Evolutionary conservation across 2,113 vertebrate genomes (phyloP).

Genomic region (Eublepharis macularius): DNA sequence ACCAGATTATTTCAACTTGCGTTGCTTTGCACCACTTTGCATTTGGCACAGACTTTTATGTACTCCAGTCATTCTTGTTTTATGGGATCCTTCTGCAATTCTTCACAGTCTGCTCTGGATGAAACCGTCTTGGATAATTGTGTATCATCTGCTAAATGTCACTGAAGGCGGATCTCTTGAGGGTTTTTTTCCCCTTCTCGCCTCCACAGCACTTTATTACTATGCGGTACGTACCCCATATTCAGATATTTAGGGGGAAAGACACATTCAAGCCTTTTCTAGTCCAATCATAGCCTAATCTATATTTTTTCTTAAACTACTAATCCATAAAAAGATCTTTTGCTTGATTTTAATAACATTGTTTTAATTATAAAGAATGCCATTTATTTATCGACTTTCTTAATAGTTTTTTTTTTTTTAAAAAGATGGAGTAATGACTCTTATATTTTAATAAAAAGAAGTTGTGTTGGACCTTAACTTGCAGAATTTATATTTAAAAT

Average conservation of each 20-base stretch:
- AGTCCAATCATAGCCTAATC: background rate
- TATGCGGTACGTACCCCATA: background rate
- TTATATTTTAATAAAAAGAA: background rate
- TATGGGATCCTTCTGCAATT: conserved; percentile 27
- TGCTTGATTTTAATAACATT: background rate
- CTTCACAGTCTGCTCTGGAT: conserved; percentile 19
- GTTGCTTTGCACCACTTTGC: conserved; percentile 1
- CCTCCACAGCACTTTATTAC: background rate
- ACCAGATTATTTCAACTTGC: conserved; percentile 10
- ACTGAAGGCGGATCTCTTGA: background rate
- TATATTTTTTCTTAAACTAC: background rate
- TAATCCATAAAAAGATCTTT: background rate
- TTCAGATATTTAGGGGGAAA: background rate
- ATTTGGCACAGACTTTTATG: conserved; percentile 16
- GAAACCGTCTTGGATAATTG: conserved; percentile 22
- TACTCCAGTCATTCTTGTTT: conserved; percentile 10
- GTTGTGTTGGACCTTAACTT: too few relatives aligned
- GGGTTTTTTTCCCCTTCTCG: background rate
- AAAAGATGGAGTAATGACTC: background rate
- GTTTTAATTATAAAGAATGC: background rate
- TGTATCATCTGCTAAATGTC: conserved; percentile 23
- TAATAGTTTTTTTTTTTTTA: background rate
- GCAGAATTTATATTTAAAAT: too few relatives aligned
- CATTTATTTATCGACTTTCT: background rate
- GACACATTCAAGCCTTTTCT: background rate